Percentiles rank a stretch among this genome's conserved stretches.
Evolutionary conservation across 1,140 invertebrate genomes (phyloP).

Genomic region (Papilio helenus): DNA sequence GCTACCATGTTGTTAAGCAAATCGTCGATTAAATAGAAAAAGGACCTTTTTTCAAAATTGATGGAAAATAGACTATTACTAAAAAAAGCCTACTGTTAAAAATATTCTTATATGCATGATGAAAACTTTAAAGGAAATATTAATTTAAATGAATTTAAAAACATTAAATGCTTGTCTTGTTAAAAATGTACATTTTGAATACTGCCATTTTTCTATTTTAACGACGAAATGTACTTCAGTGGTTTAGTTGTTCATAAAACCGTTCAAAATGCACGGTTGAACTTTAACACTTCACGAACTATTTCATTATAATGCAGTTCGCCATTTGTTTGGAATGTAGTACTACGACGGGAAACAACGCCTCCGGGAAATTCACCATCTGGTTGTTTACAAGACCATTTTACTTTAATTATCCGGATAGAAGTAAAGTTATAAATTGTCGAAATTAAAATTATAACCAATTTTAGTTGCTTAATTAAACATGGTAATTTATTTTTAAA

Average conservation of each 20-base stretch:
- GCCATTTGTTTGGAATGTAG: not conserved
- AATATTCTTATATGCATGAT: no score
- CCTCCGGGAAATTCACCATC: slow-evolving; percentile 5
- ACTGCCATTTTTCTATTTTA: no score
- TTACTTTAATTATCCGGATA: not conserved
- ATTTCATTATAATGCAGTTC: not conserved
- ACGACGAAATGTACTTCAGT: not conserved
- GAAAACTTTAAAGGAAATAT: no score
- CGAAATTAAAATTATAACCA: not conserved
- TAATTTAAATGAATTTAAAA: no score
- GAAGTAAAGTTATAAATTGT: not conserved
- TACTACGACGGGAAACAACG: not conserved
- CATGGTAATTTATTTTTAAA: not conserved
- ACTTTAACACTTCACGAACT: not conserved
- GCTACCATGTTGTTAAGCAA: no score
- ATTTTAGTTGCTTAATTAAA: not conserved
- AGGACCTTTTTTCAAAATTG: no score
- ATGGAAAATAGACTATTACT: no score
- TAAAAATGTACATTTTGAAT: no score
- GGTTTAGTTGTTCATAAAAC: not conserved
- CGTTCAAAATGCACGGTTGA: not conserved
- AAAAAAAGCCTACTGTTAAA: no score
- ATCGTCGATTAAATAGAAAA: no score
- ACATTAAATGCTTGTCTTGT: no score
- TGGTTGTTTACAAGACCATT: not conserved